Percentiles rank a stretch among this genome's conserved stretches.
These are phyloP conservation scores for Forbesichthys agassizii DNA, from an alignment of 2,113 vertebrate species.

Conservation along the genomic window DNA sequence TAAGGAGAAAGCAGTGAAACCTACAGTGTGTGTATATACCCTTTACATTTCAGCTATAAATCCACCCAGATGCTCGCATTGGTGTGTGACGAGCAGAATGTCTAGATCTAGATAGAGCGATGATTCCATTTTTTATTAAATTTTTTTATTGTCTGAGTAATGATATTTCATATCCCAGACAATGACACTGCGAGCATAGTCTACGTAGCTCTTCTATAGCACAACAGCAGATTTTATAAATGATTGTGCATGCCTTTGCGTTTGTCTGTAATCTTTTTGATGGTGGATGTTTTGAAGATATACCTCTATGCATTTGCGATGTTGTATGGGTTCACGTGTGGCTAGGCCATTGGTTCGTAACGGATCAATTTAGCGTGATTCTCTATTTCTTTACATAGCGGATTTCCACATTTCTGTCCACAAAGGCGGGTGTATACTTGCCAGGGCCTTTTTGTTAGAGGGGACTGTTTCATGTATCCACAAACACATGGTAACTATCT, in stretches of 20 bases:
- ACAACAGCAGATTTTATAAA: neutral
- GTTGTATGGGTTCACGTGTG: conserved; percentile 26
- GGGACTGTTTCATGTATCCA: conserved; percentile 7
- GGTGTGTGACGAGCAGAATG: neutral
- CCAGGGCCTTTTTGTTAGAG: conserved; percentile 1
- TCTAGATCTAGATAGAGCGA: neutral
- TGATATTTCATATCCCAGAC: no score
- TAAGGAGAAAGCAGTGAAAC: conserved; percentile 15
- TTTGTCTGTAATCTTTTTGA: conserved; percentile 22
- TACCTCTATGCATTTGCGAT: conserved; percentile 72
- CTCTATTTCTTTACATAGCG: neutral
- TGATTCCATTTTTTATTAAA: neutral
- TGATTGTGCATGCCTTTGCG: neutral
- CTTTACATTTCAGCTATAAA: conserved; percentile 4
- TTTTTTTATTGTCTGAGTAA: neutral
- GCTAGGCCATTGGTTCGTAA: conserved; percentile 23
- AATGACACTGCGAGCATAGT: neutral
- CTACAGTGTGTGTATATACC: conserved; percentile 19
- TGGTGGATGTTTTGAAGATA: conserved; percentile 29
- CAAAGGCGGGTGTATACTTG: neutral
- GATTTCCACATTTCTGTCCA: neutral
- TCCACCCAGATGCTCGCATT: neutral
- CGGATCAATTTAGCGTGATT: neutral
- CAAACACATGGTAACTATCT: no score
- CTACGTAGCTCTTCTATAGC: conserved; percentile 4